Evolutionary conservation across 1,140 invertebrate species (phyloP), one percentile per base, ranked within the genome.

Genomic region (Drosophila pandora): DNA sequence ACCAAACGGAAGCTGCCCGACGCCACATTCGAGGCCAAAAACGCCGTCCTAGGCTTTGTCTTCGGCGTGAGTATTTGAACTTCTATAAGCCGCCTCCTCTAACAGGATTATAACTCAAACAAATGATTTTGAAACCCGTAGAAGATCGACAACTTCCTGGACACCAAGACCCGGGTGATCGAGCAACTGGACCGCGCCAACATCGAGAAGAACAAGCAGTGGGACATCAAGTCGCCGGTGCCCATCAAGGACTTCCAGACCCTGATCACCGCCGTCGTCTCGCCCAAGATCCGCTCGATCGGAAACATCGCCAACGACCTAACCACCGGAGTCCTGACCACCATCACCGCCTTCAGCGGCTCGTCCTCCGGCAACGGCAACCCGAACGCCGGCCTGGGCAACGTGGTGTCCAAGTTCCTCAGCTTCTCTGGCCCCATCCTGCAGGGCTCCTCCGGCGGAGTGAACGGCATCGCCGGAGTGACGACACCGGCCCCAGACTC

Each of bases 61-160:
- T 96, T 96, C 85, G 95, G 95, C 90, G 95, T 96, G 94, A 96
- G 94, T 94, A 92, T 43, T 21, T 43, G 4, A n/a, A 6, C 10
- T 17, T 43, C 41, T 12, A 2, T 12, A 6, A 13, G 41, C 3
- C n/a, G 6, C 39, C 39, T 41, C 5, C 39, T 10, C 8, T 34
- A 2, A 34, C 32, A 34, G 32, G 8, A 10, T 8, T 3, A 9
- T 13, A 17, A 7, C 21, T 41, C 12, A 48, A 28, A 39, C 56
- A 47, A 6, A 48, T 23, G 23, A 52, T 30, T 57, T 54, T 7
- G 5, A 21, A 43, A 30, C 41, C 72, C 69, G 17, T 70, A 96
- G 95, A 96, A 96, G 94, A 93, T 96, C 92, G 95, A 96, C 91
- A 94, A 94, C 28, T 93, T 96, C 88, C 92, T 96, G 84, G 95